Base-by-base conservation (phyloP, 2,888 invertebrate species). In the Linnaemya tessellans region DNA sequence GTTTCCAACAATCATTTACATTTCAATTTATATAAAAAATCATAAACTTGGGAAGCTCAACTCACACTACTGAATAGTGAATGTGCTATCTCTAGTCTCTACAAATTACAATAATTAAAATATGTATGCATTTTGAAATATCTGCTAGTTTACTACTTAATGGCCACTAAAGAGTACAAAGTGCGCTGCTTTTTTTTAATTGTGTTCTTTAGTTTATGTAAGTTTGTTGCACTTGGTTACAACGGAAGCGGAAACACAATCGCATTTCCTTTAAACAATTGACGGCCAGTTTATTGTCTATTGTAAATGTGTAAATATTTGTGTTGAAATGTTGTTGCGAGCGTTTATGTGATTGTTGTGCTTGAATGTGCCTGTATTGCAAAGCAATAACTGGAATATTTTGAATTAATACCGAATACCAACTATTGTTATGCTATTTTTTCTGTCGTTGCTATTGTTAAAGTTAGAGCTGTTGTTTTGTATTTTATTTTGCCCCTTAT, bases 241-340 rank as follows among this genome's bases (percentile, higher is more conserved):
- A 67, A 71, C 82, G 86, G 84, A 85, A 78, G 79, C 70, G 74
- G 80, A 81, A 86, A 83, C 60, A 81, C 83, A 87, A 86, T 84
- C 80, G 87, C 74, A 87, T 84, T 87, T 86, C 86, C 86, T 79
- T 78, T 65, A 64, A 74, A 25, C 58, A 58, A 54, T 54, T 60
- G 11, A 15, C 68, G 35, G n/a, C 49, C 64, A 65, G 49, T 46
- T 20, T 70, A 58, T 43, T 77, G 82, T 60, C 56, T 43, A 35
- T 64, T 51, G 18, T 65, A 60, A 20, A 58, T 25, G 30, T 18
- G 64, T 56, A 46, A 35, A n/a, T 46, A 46, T 43, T 18, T 62
- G 7, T 54, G 54, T 41, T 18, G 25, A 62, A 51, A 25, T 54
- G 20, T 15, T 62, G 43, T 35, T 67, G 22, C n/a, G 22, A 38